Evolutionary conservation across 1,140 invertebrate species (phyloP).

Genomic region (Pseudomyrmex gracilis): DNA sequence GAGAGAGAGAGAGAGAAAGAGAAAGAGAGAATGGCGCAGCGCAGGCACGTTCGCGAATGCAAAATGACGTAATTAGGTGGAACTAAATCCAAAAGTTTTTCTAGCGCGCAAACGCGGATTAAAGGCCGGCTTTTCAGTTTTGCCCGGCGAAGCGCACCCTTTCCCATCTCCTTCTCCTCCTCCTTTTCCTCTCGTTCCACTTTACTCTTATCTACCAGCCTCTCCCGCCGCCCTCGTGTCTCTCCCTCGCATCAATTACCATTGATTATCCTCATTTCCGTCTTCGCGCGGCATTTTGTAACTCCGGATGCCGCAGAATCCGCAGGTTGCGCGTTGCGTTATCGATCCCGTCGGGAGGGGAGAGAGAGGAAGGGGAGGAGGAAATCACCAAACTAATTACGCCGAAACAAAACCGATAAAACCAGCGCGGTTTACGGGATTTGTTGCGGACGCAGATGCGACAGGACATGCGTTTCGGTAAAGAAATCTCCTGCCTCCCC

Average conservation of each 20-base stretch:
- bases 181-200: conserved; percentile 29
- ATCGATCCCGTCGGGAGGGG: conserved; percentile 6
- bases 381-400: conserved; percentile 41
- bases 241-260: conserved; percentile 63
- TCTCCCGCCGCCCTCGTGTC: neutral
- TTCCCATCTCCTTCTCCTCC: neutral
- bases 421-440: neutral
- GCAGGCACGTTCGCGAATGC: neutral
- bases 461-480: neutral
- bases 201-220: conserved; percentile 37
- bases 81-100: conserved; percentile 42
- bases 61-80: conserved; percentile 33
- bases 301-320: conserved; percentile 49
- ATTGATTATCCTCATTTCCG: conserved; percentile 65
- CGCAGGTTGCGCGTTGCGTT: conserved; percentile 10
- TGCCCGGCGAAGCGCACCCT: neutral
- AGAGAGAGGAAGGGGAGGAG: too few relatives aligned
- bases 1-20: neutral
- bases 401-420: conserved; percentile 20
- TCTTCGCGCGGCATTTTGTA: conserved; percentile 47
- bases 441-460: conserved; percentile 5
- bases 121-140: conserved; percentile 42
- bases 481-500: neutral
- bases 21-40: neutral
- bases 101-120: conserved; percentile 17